Evolutionary conservation across 2,113 vertebrate species (phyloP).

Genomic region (Natator depressus): DNA sequence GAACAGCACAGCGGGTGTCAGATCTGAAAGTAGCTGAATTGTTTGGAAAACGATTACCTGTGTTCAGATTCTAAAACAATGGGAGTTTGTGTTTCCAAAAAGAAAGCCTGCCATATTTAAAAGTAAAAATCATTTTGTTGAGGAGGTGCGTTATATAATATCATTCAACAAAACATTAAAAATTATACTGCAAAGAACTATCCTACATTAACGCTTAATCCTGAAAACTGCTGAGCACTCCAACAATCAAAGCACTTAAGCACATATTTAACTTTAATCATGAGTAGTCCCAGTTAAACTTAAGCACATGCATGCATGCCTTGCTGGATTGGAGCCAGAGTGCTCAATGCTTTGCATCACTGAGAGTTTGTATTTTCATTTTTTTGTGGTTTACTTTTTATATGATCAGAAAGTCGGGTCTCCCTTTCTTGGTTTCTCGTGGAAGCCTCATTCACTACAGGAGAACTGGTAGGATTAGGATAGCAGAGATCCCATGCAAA

Average conservation of each 20-base stretch:
- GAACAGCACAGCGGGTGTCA: not conserved
- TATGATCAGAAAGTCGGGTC: not conserved
- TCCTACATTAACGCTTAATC: slow-evolving; percentile 33
- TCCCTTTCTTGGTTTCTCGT: not conserved
- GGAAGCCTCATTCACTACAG: not conserved
- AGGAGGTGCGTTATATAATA: slow-evolving; percentile 60
- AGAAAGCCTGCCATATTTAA: slow-evolving; percentile 51
- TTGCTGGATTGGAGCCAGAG: accelerated
- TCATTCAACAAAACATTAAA: slow-evolving; percentile 54
- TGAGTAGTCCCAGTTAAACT: not conserved
- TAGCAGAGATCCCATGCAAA: not conserved
- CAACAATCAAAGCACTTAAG: slow-evolving; percentile 28
- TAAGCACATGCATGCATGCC: not conserved
- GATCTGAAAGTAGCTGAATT: slow-evolving; percentile 20
- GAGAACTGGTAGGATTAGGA: not conserved
- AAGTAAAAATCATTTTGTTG: slow-evolving; percentile 38
- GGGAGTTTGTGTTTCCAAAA: slow-evolving; percentile 38
- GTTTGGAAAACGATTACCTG: slow-evolving; percentile 34
- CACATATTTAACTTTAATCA: slow-evolving; percentile 25
- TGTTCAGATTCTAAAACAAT: slow-evolving; percentile 22
- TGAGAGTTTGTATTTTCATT: accelerated
- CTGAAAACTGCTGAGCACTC: slow-evolving; percentile 23
- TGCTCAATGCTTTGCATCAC: accelerated
- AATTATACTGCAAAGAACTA: slow-evolving; percentile 41
- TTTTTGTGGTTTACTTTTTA: not conserved